Evolutionary conservation across 1,140 invertebrate species (phyloP).

Genomic region (Procambarus virginalis): DNA sequence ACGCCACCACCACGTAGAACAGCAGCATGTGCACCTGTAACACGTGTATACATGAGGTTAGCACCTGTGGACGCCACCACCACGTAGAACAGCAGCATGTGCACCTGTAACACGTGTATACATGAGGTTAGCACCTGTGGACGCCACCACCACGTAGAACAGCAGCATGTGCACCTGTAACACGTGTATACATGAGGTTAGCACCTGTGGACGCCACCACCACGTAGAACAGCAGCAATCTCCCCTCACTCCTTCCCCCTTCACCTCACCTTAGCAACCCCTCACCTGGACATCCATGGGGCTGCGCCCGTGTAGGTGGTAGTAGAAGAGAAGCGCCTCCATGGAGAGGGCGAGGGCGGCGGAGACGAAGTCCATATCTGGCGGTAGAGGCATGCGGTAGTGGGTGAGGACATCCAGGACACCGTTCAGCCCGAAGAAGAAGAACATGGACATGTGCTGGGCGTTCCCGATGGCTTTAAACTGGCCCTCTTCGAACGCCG

Average conservation of each 20-base stretch:
- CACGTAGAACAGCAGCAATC: background rate
- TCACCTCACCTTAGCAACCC: background rate
- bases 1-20: no score
- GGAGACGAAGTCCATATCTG: conserved; percentile 75
- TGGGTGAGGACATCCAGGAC: conserved; percentile 75
- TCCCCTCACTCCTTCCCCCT: background rate
- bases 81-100: no score
- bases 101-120: no score
- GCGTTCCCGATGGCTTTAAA: conserved; percentile 75
- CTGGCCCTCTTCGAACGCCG: conserved; percentile 74
- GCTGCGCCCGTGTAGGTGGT: conserved; percentile 76
- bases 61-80: no score
- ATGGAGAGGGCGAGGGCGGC: conserved; percentile 74
- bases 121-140: background rate
- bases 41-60: no score
- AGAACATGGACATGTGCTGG: conserved; percentile 78
- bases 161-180: no score
- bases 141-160: no score
- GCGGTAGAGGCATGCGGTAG: conserved; percentile 73
- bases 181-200: no score
- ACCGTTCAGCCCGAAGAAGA: conserved; percentile 76
- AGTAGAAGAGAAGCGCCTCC: conserved; percentile 76
- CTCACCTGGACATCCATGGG: conserved; percentile 75
- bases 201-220: no score
- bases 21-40: no score